These are phyloP conservation scores for Fulmarus glacialis DNA, from an alignment of 2,113 vertebrate genomes.

Conservation along the genomic window DNA sequence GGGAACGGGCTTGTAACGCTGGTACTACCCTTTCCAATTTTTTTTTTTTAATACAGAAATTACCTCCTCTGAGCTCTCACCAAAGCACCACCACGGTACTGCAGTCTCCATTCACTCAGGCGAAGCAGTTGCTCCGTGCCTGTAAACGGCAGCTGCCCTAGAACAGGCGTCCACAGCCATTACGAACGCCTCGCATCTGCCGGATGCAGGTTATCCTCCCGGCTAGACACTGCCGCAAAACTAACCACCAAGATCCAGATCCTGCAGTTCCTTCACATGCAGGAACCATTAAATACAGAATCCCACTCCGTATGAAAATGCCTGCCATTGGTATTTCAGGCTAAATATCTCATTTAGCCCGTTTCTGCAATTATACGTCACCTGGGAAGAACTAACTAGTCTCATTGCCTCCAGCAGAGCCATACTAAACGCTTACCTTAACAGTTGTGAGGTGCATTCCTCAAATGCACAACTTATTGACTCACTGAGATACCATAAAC, in stretches of 20 bases:
- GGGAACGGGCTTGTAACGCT: rapidly evolving
- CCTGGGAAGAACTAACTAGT: not conserved
- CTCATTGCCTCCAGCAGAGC: not conserved
- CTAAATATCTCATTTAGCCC: not conserved
- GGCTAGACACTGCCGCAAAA: not conserved
- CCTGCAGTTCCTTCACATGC: not conserved
- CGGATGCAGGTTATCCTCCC: rapidly evolving
- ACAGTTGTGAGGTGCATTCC: not conserved
- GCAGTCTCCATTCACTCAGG: not conserved
- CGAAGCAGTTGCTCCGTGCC: not conserved
- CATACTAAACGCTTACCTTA: not conserved
- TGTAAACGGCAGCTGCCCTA: not conserved
- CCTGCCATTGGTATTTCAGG: not conserved
- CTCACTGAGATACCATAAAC: not conserved
- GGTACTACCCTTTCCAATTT: rapidly evolving
- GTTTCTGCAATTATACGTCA: not conserved
- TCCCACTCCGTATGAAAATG: not conserved
- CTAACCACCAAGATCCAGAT: not conserved
- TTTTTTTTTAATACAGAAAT: not conserved
- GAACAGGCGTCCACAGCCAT: too few relatives aligned
- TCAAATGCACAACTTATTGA: not conserved
- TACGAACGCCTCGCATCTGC: rapidly evolving
- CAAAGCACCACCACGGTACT: not conserved
- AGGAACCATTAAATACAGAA: not conserved
- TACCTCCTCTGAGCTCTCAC: not conserved